Conservation (phyloP, 2,888 invertebrate species). For the Aplocera efformata region DNA sequence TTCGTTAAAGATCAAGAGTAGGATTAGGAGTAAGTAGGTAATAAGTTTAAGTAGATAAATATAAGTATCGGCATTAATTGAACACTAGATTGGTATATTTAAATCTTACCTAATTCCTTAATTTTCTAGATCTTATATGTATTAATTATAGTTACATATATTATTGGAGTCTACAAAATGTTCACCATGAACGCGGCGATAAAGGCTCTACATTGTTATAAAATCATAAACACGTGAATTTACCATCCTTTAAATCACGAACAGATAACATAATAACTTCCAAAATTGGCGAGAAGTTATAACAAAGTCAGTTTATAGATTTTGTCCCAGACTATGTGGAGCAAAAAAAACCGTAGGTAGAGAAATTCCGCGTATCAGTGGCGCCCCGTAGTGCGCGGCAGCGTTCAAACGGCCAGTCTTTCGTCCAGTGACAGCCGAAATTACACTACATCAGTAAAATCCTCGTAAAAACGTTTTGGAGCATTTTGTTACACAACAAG, state of each 20-base stretch:
- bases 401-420: conserved; percentile 52
- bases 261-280: conserved; percentile 10
- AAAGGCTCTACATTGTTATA: neutral
- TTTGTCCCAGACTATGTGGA: conserved; percentile 30
- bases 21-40: no score
- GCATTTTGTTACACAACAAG: conserved; percentile 74
- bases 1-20: no score
- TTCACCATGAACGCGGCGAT: no score
- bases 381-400: conserved; percentile 69
- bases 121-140: no score
- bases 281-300: conserved; percentile 25
- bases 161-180: no score
- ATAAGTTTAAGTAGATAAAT: no score
- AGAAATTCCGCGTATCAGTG: conserved; percentile 63
- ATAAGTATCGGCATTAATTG: no score
- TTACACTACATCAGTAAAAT: conserved; percentile 57
- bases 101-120: no score
- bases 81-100: no score
- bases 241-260: conserved; percentile 3
- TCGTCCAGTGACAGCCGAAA: conserved; percentile 73
- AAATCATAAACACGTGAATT: conserved; percentile 2
- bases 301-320: conserved; percentile 30
- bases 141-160: no score
- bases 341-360: conserved; percentile 58
- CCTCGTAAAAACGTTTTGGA: conserved; percentile 44